Percentiles rank a stretch among this genome's conserved stretches.
These are phyloP conservation scores for Pardosa pseudoannulata DNA, from an alignment of 2,888 invertebrate genomes.

Conservation along the genomic window DNA sequence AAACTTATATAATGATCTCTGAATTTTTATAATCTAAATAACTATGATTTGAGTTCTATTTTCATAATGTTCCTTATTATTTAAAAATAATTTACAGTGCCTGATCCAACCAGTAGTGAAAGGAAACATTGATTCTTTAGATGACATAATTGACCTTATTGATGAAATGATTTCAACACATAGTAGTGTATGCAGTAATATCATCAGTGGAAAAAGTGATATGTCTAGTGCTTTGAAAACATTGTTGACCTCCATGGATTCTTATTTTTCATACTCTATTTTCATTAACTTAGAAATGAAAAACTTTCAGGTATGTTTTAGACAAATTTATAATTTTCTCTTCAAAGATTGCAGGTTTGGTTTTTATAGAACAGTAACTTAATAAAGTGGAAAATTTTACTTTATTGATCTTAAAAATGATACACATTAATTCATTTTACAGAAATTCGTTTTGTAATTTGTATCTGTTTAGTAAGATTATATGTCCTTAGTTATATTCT, in stretches of 20 bases:
- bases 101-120: not conserved
- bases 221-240: not conserved
- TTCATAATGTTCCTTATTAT: not conserved
- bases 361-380: too few species aligned
- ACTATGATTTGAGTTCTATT: too few species aligned
- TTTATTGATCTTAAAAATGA: too few species aligned
- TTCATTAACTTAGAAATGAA: not conserved
- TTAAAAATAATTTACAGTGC: not conserved
- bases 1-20: too few species aligned
- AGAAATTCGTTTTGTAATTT: too few species aligned
- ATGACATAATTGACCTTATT: not conserved
- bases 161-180: not conserved
- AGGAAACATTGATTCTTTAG: not conserved
- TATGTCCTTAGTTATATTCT: too few species aligned
- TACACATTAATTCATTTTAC: too few species aligned
- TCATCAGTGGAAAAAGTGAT: not conserved
- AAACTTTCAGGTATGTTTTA: not conserved
- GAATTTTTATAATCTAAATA: too few species aligned
- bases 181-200: not conserved
- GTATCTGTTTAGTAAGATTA: too few species aligned
- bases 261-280: not conserved
- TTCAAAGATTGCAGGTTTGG: too few species aligned
- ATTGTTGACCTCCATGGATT: not conserved
- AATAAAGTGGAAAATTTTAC: too few species aligned
- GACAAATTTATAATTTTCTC: too few species aligned